Conservation (phyloP, 1,140 invertebrate genomes). For the Lanistes nyassanus region DNA sequence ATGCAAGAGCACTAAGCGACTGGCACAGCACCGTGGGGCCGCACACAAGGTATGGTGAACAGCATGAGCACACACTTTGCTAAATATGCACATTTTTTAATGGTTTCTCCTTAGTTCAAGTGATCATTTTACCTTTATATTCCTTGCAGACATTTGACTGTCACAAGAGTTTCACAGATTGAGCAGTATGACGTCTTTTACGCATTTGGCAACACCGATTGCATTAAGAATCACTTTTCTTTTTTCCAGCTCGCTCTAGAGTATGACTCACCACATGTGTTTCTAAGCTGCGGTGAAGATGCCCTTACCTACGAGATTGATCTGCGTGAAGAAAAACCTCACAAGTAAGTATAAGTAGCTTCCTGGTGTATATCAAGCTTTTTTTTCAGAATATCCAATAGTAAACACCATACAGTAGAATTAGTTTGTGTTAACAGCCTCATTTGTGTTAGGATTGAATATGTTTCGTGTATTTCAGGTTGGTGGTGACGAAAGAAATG, state of each 20-base stretch:
- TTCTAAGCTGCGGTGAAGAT: constrained; percentile 91
- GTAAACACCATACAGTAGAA: not conserved
- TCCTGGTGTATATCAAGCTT: not conserved
- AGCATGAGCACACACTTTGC: not conserved
- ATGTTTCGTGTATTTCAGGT: constrained; percentile 67
- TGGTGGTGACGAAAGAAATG: constrained; percentile 75
- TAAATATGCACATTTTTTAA: not conserved
- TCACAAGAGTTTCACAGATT: not conserved
- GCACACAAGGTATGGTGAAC: constrained; percentile 74
- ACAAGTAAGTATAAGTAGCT: constrained; percentile 69
- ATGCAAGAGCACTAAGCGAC: constrained; percentile 70
- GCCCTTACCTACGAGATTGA: constrained; percentile 83
- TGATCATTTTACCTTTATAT: too few relatives aligned
- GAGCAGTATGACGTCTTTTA: not conserved
- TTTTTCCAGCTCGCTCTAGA: constrained; percentile 75
- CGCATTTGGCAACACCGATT: not conserved
- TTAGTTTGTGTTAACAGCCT: not conserved
- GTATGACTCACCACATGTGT: constrained; percentile 78
- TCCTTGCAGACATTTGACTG: too few relatives aligned
- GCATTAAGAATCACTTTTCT: constrained; percentile 6
- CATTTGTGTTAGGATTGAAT: not conserved
- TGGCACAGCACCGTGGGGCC: constrained; percentile 78
- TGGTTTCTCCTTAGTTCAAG: not conserved
- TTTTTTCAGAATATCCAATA: not conserved
- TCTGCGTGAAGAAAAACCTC: constrained; percentile 77